Base-by-base conservation (phyloP, 1,140 invertebrate genomes). In the Dinoponera quadriceps region DNA sequence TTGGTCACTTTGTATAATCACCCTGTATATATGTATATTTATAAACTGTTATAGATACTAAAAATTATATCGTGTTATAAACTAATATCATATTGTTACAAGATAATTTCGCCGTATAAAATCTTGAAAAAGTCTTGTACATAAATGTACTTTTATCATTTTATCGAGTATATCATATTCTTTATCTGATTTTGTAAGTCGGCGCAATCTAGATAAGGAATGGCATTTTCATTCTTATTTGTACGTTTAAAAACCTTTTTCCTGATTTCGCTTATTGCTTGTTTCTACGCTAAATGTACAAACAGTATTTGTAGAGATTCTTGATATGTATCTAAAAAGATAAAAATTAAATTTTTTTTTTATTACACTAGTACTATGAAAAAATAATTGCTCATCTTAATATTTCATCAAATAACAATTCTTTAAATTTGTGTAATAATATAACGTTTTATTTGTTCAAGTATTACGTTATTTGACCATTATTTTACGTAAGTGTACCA, bases 361-460 rank as follows among this genome's bases (percentile, higher is more conserved):
- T 27, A 44, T 11, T 44, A 44, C 38, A 4, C 38, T 72, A 72
- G 7, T 73, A 18, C 9, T 54, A 29, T 62, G 27, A 74, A 74
- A 74, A 74, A 57, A 74, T 59, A 59, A 66, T 66, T 18, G 48
- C n/a, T 33, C 38, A 11, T 0, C 60, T 59, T 59, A 73, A 18
- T 73, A 44, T 33, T 73, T 59, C 16, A 48, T 73, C 54, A 60
- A 59, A 73, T 60, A 74, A 74, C 71, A 62, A 11, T 73, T 14
- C 38, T 44, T 60, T 74, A 74, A 74, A 74, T 63, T 74, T 74
- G 44, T 74, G 44, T 74, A 63, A 74, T 63, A 60, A 38, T 62
- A 74, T 25, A 74, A 74, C 72, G 55, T 59, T 74, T 74, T 74
- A 63, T 74, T 74, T 57, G 48, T 57, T 62, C 57, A 51, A 38